Percentiles rank a stretch among this genome's conserved stretches.
phyloP scores from a whole-genome alignment of 1,140 invertebrate genomes.

The Atopsyche davidsoni region DNA sequence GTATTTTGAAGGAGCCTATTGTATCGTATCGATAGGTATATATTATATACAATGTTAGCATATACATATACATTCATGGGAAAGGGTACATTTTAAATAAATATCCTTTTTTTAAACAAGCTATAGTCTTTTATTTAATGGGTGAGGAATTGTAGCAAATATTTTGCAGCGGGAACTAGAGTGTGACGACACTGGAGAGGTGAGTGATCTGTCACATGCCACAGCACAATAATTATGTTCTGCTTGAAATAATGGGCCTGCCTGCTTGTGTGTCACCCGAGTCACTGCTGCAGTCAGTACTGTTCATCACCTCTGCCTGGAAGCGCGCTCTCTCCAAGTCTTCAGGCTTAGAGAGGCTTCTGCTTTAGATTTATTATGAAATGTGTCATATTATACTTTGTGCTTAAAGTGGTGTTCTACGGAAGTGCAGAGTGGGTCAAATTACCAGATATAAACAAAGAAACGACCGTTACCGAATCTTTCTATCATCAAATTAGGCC shows the following conservation, averaged over 20 bases:
- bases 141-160: too few species aligned
- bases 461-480: not conserved
- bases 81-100: slow-evolving; percentile 29
- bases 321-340: too few species aligned
- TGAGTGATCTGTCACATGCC: slow-evolving; percentile 26
- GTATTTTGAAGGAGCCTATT: slow-evolving; percentile 21
- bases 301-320: too few species aligned
- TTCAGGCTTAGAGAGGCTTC: too few species aligned
- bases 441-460: slow-evolving; percentile 10
- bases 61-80: slow-evolving; percentile 23
- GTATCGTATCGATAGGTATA: slow-evolving; percentile 18
- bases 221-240: slow-evolving; percentile 10
- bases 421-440: slow-evolving; percentile 15
- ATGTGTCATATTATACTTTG: slow-evolving; percentile 1
- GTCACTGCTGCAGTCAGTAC: too few species aligned
- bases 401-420: slow-evolving; percentile 1
- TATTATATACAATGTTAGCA: slow-evolving; percentile 18
- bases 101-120: slow-evolving; percentile 27
- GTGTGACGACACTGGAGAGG: slow-evolving; percentile 3
- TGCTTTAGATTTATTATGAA: slow-evolving; percentile 2
- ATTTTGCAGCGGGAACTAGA: slow-evolving; percentile 1
- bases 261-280: not conserved
- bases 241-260: slow-evolving; percentile 24
- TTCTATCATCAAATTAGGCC: too few species aligned
- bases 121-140: slow-evolving; percentile 12